Evolutionary conservation across 1,140 invertebrate genomes (phyloP), one percentile per base, ranked within the genome.

Genomic region (Hermatobates lingyangjiaoensis): DNA sequence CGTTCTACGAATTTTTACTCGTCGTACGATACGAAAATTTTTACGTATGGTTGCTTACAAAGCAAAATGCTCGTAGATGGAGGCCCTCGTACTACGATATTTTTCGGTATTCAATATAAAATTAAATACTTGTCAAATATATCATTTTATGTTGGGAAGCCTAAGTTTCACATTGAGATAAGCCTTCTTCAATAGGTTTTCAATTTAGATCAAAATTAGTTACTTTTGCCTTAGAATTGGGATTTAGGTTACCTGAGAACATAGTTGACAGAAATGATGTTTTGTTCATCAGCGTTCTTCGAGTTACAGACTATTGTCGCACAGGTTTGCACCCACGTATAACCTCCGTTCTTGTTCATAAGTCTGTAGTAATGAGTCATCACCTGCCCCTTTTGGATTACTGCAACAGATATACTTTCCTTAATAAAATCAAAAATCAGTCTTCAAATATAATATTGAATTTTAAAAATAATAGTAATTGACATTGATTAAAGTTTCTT

Each of bases 371-470:
- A 97, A 63, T 90, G 87, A 4, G 89, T 94, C 66, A 96, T 72
- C 25, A 95, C 89, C 70, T 97, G 93, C 3, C 93, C 92, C 70
- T 97, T 97, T 63, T 87, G 80, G 60, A 96, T 84, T 64, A 97
- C 91, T 95, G 71, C 53, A 75, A 79, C 65, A 60, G 65, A 63
- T 60, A 58, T 34, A 34, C n/a, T 10, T 7, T 10, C 7, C n/a
- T 34, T 34, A 7, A 10, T n/a, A 34, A 34, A 34, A 34, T n/a
- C n/a, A n/a, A 34, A 34, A 34, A 34, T 34, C 7, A 34, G n/a
- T n/a, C n/a, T n/a, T n/a, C n/a, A n/a, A n/a, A n/a, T n/a, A n/a
- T n/a, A n/a, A n/a, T n/a, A n/a, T n/a, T n/a, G n/a, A n/a, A n/a
- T n/a, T n/a, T n/a, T n/a, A n/a, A n/a, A n/a, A n/a, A n/a, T n/a